Base-by-base conservation (phyloP, 2,113 vertebrate species). In the Scolopax mira region DNA sequence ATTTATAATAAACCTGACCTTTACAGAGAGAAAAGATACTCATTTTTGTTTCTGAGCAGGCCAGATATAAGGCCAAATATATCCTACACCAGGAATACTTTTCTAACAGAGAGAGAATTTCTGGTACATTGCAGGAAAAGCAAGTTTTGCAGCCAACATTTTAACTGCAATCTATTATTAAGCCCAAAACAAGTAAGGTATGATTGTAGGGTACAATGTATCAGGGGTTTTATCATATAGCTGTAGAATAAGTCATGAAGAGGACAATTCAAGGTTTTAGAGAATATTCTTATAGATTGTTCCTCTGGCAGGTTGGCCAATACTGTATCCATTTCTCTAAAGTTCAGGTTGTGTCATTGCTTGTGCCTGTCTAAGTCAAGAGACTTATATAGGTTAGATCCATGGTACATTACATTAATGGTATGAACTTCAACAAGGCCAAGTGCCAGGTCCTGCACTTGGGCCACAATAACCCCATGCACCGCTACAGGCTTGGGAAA, bases 1-100 rank as follows among this genome's bases (percentile, higher is more conserved):
- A 28, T n/a, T 75, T 90, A 35, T 69, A 84, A 86, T 77, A 92
- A 95, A 75, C 18, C 12, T 92, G 79, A 81, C 61, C 58, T 93
- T 90, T 77, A 57, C 28, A 61, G 49, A 41, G 65, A 85, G 57
- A 87, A 90, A 79, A 95, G 23, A 21, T 44, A 48, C 24, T 67
- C 7, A 18, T 42, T 86, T 94, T 83, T 86, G 79, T 69, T 72
- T 89, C 79, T 64, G 11, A 72, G 4, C 14, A 35, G 25, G 19
- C 41, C 52, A 71, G 70, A 49, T 57, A 28, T 35, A 79, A 89
- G 57, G 18, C 41, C 44, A 66, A 54, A 46, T 66, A 41, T 37
- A 82, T 62, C 67, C 23, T 65, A 54, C 14, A 17, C 10, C 6
- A 64, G n/a, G 27, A 67, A 65, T 41, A n/a, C 3, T 67, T 90